Base-by-base conservation (phyloP, 1,140 invertebrate species). In the Probaryconus sp. region DNA sequence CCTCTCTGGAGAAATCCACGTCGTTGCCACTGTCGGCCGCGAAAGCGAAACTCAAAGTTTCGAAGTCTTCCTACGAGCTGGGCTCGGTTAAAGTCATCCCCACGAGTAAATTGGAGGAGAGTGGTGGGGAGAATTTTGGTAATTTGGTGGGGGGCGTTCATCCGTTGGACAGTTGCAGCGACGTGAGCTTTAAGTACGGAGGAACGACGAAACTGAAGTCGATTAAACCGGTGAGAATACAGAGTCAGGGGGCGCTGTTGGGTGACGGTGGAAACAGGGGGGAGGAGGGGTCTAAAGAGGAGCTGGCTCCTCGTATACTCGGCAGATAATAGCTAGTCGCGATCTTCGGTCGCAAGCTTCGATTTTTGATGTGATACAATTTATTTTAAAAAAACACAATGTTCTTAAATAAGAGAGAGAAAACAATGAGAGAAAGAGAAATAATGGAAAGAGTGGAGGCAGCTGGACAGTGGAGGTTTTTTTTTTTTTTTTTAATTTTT, bases 201-300 rank as follows among this genome's bases (percentile, higher is more conserved):
- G 91, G 91, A 21, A 92, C 91, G 1, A 91, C 91, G 2, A 91
- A 92, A 81, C 78, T 92, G 30, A 92, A 92, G 79, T 89, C 84
- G 4, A 88, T 91, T n/a, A 89, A 89, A 61, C 80, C 88, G 0
- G 71, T 76, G 17, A 82, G 81, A 33, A 24, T 3, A 30, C 55
- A 24, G 51, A 50, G 9, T 11, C 42, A 10, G 56, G 45, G 2
- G 50, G 35, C 11, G n/a, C n/a, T n/a, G n/a, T n/a, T n/a, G 50
- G 38, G 11, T 20, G 28, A n/a, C n/a, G n/a, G n/a, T n/a, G n/a
- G n/a, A n/a, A n/a, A n/a, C n/a, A n/a, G n/a, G n/a, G n/a, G n/a
- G n/a, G n/a, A n/a, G n/a, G n/a, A n/a, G n/a, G n/a, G n/a, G n/a
- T n/a, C 18, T 48, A 51, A 9, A 60, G 31, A n/a, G 53, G 37